These are phyloP conservation scores for Martes martes DNA, from an alignment of 2,113 vertebrate genomes.

Conservation along the genomic window DNA sequence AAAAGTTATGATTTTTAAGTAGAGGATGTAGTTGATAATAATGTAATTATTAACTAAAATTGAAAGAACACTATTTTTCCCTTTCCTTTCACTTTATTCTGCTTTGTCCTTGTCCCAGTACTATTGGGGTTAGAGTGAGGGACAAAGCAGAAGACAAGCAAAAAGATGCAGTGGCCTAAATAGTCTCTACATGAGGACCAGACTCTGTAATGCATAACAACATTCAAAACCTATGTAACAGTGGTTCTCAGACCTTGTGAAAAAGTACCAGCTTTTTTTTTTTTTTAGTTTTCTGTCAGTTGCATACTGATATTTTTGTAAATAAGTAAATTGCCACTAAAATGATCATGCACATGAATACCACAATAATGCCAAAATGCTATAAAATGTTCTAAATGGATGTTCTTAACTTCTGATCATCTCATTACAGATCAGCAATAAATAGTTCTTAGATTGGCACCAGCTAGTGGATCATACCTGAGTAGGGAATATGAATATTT, in stretches of 20 bases:
- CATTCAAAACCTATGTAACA: neutral
- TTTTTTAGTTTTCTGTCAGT: neutral
- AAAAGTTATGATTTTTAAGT: slow-evolving; percentile 8
- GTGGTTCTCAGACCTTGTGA: neutral
- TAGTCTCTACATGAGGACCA: too few relatives aligned
- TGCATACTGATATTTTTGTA: neutral
- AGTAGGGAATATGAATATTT: neutral
- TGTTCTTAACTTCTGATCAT: neutral
- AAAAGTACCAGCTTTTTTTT: neutral
- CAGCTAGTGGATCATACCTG: neutral
- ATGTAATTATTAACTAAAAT: slow-evolving; percentile 13
- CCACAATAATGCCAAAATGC: neutral
- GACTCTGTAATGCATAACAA: accelerated
- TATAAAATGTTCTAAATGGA: neutral
- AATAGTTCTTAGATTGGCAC: neutral
- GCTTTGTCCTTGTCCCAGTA: neutral
- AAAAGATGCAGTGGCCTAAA: neutral
- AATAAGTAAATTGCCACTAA: neutral
- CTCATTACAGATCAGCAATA: neutral
- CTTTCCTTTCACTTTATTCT: neutral
- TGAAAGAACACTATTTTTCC: neutral
- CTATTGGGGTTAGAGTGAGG: neutral
- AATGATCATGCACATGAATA: neutral
- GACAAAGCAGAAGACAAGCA: neutral
- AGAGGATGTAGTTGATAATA: neutral